Percentiles rank a stretch among this genome's conserved stretches.
Conservation (phyloP, 2,113 vertebrate genomes). For the Passerina amoena region DNA sequence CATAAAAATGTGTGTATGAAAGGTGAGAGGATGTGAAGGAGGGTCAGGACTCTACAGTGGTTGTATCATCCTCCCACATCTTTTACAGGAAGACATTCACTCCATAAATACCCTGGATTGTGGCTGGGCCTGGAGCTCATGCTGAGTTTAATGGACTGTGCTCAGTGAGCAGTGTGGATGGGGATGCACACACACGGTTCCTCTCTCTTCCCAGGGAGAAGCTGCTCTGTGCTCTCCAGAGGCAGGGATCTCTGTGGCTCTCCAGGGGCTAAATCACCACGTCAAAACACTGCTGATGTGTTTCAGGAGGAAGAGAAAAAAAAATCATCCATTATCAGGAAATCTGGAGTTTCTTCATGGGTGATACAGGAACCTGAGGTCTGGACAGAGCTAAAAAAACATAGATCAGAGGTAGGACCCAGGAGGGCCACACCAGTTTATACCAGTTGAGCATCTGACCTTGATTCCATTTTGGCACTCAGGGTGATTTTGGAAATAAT, state of each 20-base stretch:
- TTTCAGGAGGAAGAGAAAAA: not conserved
- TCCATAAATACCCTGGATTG: not conserved
- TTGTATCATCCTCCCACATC: not conserved
- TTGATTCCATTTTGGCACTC: not conserved
- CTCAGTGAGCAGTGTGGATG: accelerated
- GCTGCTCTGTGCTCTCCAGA: not conserved
- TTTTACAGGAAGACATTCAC: not conserved
- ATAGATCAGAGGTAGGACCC: not conserved
- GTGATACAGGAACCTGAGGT: not conserved
- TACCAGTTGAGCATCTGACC: not conserved
- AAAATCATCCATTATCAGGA: not conserved
- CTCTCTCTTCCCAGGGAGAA: not conserved
- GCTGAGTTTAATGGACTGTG: not conserved
- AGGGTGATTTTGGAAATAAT: not conserved
- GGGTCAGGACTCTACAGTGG: not conserved
- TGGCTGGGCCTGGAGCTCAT: not conserved
- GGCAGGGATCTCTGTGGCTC: not conserved
- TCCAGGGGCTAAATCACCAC: not conserved
- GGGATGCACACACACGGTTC: not conserved
- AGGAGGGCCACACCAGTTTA: not conserved
- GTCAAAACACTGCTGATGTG: not conserved
- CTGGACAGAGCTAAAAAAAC: not conserved
- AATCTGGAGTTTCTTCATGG: not conserved
- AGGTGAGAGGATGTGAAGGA: not conserved
- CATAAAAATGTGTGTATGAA: not conserved